Base-by-base conservation (phyloP, 2,888 invertebrate genomes). In the Nomada ruficornis region DNA sequence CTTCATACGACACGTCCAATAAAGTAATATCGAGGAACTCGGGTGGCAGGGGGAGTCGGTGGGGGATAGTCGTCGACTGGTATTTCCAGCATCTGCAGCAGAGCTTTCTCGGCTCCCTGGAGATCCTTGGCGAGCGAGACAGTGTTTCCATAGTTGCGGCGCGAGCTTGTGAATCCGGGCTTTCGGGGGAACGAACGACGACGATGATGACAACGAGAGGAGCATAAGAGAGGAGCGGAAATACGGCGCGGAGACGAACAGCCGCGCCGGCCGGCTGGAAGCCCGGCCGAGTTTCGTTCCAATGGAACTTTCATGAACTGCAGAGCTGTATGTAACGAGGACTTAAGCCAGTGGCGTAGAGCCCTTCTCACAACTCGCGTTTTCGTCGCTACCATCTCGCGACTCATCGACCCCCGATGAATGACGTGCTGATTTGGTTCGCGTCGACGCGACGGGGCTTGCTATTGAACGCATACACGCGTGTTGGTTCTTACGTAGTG, bases 231-330 rank as follows among this genome's bases (percentile, higher is more conserved):
- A 67, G 54, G 36, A 78, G 70, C 80, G 74, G 80, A 81, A 86
- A 84, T 85, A 78, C 79, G 72, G 71, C 47, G 59, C 76, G 50
- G 77, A 62, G 74, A 69, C 72, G 82, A 75, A 83, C 75, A 78
- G 65, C 69, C 36, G 36, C 36, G 36, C 36, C 78, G 79, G 67
- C 59, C 77, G 84, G 64, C 70, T 78, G 68, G 74, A 80, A 77
- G 71, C 60, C 63, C 69, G 77, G 72, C 74, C 78, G 80, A 88
- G 80, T 81, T 86, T 86, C 82, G 70, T 85, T 79, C 79, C 85
- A 69, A 86, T 89, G 85, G 85, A 89, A 89, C 80, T 88, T 88
- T 89, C 88, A 89, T 88, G 87, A 84, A 87, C 85, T 87, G 67
- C 67, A 59, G 29, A 52, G 77, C 79, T 77, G 65, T 83, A 60